These are phyloP conservation scores for Euclidia mi DNA, from an alignment of 2,888 invertebrate genomes.

Conservation along the genomic window DNA sequence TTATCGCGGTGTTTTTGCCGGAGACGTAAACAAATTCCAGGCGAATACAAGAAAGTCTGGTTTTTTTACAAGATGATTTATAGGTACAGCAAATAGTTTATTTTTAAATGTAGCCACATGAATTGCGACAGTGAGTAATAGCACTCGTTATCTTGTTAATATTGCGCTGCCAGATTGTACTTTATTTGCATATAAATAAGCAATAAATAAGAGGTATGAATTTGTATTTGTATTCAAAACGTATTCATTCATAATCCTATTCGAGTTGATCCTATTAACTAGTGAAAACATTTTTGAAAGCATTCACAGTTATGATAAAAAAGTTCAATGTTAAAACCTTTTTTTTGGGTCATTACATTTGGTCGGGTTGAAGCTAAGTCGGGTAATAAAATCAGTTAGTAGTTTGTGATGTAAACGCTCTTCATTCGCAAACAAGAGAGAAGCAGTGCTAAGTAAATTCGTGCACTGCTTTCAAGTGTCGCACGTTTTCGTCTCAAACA, in stretches of 20 bases:
- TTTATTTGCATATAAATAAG: too few relatives aligned
- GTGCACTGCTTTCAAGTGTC: conserved; percentile 8
- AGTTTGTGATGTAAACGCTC: too few relatives aligned
- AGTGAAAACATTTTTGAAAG: too few relatives aligned
- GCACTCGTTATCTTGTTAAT: neutral
- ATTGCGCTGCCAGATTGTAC: neutral
- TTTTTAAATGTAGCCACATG: neutral
- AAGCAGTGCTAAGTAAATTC: conserved; percentile 9
- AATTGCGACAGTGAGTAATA: conserved; percentile 8
- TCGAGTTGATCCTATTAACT: too few relatives aligned
- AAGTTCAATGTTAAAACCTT: too few relatives aligned
- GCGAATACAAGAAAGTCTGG: conserved; percentile 2
- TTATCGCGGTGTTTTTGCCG: conserved; percentile 17
- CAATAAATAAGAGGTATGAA: too few relatives aligned
- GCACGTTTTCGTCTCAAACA: conserved; percentile 2
- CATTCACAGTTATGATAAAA: too few relatives aligned
- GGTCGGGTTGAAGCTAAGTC: neutral
- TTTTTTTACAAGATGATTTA: conserved; percentile 8
- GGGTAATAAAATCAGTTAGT: too few relatives aligned
- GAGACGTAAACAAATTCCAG: conserved; percentile 4
- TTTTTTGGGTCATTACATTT: neutral
- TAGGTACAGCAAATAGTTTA: neutral
- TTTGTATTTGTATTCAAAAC: too few relatives aligned
- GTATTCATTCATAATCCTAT: too few relatives aligned
- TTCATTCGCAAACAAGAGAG: neutral